These are phyloP conservation scores for Drosophila kuntzei DNA, from an alignment of 2,888 invertebrate species.

Conservation along the genomic window DNA sequence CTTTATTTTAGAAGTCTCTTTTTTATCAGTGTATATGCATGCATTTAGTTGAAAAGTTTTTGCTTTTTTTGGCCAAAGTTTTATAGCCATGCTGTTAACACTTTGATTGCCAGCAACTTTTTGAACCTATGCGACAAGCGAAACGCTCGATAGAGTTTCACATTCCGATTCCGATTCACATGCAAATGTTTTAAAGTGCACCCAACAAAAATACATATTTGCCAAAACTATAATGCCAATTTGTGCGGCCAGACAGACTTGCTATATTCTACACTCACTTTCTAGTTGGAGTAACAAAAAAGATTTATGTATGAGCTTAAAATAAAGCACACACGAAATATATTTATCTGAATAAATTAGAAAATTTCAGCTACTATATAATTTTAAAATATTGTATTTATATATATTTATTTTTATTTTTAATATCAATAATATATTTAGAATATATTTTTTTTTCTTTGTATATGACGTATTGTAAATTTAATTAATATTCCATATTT, in stretches of 20 bases:
- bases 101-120: slow-evolving; percentile 72
- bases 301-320: too few species aligned
- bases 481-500: too few species aligned
- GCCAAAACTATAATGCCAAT: slow-evolving; percentile 56
- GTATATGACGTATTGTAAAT: too few species aligned
- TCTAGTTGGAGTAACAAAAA: too few species aligned
- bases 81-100: slow-evolving; percentile 74
- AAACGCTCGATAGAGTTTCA: slow-evolving; percentile 21
- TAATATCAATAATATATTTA: too few species aligned
- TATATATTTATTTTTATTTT: too few species aligned
- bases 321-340: too few species aligned
- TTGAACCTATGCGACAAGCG: slow-evolving; percentile 34
- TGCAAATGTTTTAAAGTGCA: slow-evolving; percentile 70
- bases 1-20: too few species aligned
- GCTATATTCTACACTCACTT: background rate
- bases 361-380: too few species aligned
- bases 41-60: slow-evolving; percentile 57
- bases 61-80: slow-evolving; percentile 55
- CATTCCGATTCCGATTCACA: slow-evolving; percentile 51
- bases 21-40: background rate
- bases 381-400: too few species aligned
- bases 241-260: slow-evolving; percentile 33
- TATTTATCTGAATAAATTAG: too few species aligned
- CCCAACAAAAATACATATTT: slow-evolving; percentile 38
- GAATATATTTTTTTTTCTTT: too few species aligned